Percentiles rank a stretch among this genome's conserved stretches.
Conservation (phyloP, 2,888 invertebrate species). For the Plemyria rubiginata region DNA sequence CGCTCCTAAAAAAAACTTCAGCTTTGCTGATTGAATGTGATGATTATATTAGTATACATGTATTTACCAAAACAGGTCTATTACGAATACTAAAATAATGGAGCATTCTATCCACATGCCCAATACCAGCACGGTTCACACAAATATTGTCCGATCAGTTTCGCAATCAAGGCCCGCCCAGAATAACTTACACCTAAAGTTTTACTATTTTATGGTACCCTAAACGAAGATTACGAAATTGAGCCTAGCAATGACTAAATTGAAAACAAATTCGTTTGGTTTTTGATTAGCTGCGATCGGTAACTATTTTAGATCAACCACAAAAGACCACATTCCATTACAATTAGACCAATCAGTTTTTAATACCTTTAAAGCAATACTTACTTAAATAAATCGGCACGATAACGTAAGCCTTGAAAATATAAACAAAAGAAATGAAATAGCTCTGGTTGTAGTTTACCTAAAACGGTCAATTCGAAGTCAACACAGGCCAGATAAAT, state of each 20-base stretch:
- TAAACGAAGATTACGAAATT: slow-evolving; percentile 31
- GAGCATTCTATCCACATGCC: slow-evolving; percentile 11
- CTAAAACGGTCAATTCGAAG: slow-evolving; percentile 50
- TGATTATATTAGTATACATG: background rate
- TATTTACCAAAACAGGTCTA: background rate
- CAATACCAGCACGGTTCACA: slow-evolving; percentile 13
- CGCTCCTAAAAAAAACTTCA: too few species aligned
- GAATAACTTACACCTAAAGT: slow-evolving; percentile 13
- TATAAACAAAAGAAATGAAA: slow-evolving; percentile 50
- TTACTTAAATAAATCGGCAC: slow-evolving; percentile 37
- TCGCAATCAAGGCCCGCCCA: slow-evolving; percentile 25
- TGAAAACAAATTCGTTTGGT: slow-evolving; percentile 28
- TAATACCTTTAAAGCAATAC: slow-evolving; percentile 28
- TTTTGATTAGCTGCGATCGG: slow-evolving; percentile 20
- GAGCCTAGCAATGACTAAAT: slow-evolving; percentile 17
- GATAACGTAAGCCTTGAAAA: slow-evolving; percentile 48
- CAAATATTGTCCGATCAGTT: slow-evolving; percentile 21
- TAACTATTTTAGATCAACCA: slow-evolving; percentile 15
- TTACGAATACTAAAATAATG: slow-evolving; percentile 3
- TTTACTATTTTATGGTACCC: slow-evolving; percentile 13
- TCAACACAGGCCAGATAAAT: slow-evolving; percentile 52
- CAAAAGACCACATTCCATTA: slow-evolving; percentile 24
- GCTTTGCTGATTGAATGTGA: too few species aligned
- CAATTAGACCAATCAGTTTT: slow-evolving; percentile 34
- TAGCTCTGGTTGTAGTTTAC: slow-evolving; percentile 47